Percentiles rank a stretch among this genome's conserved stretches.
These are phyloP conservation scores for Bursaphelenchus mucronatus DNA, from an alignment of 1,140 invertebrate species.

Conservation along the genomic window DNA sequence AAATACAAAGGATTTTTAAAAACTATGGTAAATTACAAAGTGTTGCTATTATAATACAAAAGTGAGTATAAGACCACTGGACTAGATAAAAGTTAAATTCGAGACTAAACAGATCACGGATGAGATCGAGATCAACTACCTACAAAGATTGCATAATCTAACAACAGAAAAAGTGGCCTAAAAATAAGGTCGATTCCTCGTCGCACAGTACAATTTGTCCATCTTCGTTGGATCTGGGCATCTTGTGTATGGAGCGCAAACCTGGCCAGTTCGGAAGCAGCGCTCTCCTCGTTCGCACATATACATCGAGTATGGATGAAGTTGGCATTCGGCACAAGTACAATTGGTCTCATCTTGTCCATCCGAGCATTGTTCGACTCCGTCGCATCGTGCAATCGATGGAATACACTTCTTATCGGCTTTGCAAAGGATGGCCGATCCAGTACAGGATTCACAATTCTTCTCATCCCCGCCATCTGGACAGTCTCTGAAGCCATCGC, in stretches of 20 bases:
- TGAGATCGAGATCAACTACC: too few relatives aligned
- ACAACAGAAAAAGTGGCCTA: not conserved
- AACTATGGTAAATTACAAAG: too few relatives aligned
- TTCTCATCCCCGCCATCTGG: not conserved
- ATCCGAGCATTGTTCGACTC: slow-evolving; percentile 35
- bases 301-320: slow-evolving; percentile 24
- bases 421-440: slow-evolving; percentile 13
- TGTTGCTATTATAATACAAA: too few relatives aligned
- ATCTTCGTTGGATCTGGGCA: slow-evolving; percentile 11
- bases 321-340: slow-evolving; percentile 14
- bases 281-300: slow-evolving; percentile 17
- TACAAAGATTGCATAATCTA: not conserved
- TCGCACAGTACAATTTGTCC: slow-evolving; percentile 15
- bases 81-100: too few relatives aligned
- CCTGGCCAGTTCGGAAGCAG: slow-evolving; percentile 20
- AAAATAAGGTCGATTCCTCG: slow-evolving; percentile 1
- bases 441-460: not conserved
- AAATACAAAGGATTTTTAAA: too few relatives aligned
- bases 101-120: too few relatives aligned
- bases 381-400: slow-evolving; percentile 28
- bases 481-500: not conserved
- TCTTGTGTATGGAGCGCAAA: slow-evolving; percentile 22
- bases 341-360: slow-evolving; percentile 37
- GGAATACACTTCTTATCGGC: slow-evolving; percentile 36
- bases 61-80: too few relatives aligned